phyloP scores from a whole-genome alignment of 2,113 vertebrate genomes.

The Limnothrissa miodon region DNA sequence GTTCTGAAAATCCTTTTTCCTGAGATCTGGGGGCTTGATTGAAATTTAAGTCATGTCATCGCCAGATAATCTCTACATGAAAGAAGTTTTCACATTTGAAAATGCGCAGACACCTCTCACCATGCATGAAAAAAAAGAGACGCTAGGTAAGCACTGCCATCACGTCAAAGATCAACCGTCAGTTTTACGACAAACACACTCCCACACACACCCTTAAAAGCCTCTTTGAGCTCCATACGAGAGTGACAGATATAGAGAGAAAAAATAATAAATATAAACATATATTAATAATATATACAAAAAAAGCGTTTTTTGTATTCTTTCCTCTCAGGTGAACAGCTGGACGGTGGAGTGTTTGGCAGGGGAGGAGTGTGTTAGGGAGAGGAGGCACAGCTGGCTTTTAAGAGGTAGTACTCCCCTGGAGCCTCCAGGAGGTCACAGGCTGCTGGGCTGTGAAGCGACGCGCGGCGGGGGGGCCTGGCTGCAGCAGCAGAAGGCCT shows the following conservation, averaged over 20 bases:
- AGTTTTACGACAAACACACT: neutral
- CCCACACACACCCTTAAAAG: neutral
- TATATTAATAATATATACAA: too few relatives aligned
- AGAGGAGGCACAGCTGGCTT: conserved; percentile 75
- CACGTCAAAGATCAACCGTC: neutral
- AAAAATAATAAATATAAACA: conserved; percentile 26
- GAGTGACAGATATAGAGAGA: neutral
- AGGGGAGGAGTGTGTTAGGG: conserved; percentile 60
- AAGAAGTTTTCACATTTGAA: neutral
- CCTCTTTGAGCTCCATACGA: neutral
- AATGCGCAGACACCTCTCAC: neutral
- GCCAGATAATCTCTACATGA: neutral
- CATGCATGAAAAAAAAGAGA: neutral
- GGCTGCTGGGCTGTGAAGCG: conserved; percentile 71
- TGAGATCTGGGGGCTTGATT: neutral
- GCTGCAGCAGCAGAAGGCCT: conserved; percentile 59
- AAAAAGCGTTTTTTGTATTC: conserved; percentile 21
- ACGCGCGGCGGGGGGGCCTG: conserved; percentile 59
- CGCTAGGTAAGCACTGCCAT: neutral
- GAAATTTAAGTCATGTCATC: conserved; percentile 14
- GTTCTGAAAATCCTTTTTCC: neutral
- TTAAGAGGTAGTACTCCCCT: conserved; percentile 72
- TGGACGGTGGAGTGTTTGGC: conserved; percentile 73
- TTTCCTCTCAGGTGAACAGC: conserved; percentile 74
- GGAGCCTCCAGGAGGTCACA: conserved; percentile 73